Percentiles rank a stretch among this genome's conserved stretches.
Conservation (phyloP, 1,140 invertebrate genomes). For the Colletes latitarsis region DNA sequence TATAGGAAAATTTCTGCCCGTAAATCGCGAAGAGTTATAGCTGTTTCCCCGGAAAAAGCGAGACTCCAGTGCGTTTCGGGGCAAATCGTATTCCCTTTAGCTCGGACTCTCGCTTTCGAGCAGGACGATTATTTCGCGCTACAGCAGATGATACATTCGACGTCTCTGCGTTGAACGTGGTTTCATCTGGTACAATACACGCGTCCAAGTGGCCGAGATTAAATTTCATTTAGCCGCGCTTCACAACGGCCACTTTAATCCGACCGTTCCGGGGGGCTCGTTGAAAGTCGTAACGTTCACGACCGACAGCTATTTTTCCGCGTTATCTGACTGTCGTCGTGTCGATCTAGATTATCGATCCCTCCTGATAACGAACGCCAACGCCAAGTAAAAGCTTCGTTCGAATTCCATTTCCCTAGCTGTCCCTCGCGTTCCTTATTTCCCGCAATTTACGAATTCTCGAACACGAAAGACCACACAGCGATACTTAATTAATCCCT, state of each 20-base stretch:
- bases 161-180: conserved; percentile 12
- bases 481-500: no score
- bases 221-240: conserved; percentile 15
- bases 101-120: neutral
- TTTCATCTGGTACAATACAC: neutral
- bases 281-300: conserved; percentile 3
- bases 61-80: neutral
- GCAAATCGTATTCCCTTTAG: neutral
- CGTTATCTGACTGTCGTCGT: neutral
- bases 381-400: neutral
- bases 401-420: neutral
- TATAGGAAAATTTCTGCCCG: no score
- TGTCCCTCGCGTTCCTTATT: no score
- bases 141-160: neutral
- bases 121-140: neutral
- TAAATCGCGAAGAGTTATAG: no score
- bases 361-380: neutral
- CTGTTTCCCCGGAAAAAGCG: no score
- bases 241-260: conserved; percentile 26
- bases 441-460: no score
- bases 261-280: neutral
- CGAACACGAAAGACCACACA: no score
- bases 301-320: neutral
- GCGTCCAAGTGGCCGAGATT: conserved; percentile 4
- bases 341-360: neutral